Evolutionary conservation across 2,797 vertebrate genomes (phyloP).

Genomic region (Clamator glandarius): DNA sequence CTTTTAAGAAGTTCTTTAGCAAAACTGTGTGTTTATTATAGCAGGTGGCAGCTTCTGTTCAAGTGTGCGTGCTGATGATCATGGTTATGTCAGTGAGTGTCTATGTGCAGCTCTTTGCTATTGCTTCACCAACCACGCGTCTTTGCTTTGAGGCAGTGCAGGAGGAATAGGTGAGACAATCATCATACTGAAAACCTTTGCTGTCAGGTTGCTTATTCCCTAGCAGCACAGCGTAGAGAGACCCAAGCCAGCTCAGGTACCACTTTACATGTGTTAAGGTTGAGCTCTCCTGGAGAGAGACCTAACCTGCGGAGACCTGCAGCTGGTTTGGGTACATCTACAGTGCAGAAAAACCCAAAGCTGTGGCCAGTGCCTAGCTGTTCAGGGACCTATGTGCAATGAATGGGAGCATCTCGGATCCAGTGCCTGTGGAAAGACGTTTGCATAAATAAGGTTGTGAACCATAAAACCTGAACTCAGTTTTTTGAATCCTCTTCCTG

Average conservation of each 20-base stretch:
- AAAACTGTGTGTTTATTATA: neutral
- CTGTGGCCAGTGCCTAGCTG: neutral
- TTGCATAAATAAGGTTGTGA: neutral
- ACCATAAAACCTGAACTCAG: neutral
- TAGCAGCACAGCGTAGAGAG: neutral
- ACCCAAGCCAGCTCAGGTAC: neutral
- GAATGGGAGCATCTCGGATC: neutral
- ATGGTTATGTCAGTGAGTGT: neutral
- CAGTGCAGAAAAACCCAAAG: neutral
- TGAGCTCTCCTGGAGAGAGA: neutral
- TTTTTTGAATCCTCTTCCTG: neutral
- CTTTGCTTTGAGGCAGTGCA: neutral
- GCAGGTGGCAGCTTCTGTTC: neutral
- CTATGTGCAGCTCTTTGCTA: neutral
- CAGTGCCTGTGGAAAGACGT: neutral
- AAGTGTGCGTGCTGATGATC: neutral
- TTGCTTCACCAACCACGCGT: neutral
- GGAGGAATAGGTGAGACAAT: conserved; percentile 1
- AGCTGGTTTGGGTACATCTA: neutral
- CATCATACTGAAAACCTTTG: neutral
- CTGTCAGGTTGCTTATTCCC: neutral
- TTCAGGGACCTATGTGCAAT: neutral
- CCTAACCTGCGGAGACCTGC: neutral
- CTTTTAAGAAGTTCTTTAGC: neutral
- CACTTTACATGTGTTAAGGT: rapidly evolving